These are phyloP conservation scores for Macrobrachium nipponense DNA, from an alignment of 1,140 invertebrate species.

Conservation along the genomic window DNA sequence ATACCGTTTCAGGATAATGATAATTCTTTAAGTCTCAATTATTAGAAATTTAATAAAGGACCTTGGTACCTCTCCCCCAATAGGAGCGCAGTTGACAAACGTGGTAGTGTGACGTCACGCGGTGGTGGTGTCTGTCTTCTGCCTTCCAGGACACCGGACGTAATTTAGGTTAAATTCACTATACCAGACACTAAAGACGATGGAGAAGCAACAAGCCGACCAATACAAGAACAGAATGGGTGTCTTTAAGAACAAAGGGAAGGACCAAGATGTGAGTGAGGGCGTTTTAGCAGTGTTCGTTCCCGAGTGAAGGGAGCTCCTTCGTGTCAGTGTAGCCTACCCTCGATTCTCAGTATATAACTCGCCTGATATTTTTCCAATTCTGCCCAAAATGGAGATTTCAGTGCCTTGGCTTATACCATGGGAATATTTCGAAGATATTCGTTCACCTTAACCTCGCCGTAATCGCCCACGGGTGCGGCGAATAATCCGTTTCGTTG, in stretches of 20 bases:
- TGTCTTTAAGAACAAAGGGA: slow-evolving; percentile 94
- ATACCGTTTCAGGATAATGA: too few species aligned
- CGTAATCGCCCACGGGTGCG: too few species aligned
- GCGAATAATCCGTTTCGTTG: too few species aligned
- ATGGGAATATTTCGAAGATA: too few species aligned
- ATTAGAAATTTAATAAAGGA: neutral
- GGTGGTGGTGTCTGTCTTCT: slow-evolving; percentile 27
- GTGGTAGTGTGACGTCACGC: slow-evolving; percentile 48
- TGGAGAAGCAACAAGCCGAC: slow-evolving; percentile 56
- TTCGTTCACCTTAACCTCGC: too few species aligned
- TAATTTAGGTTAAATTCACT: slow-evolving; percentile 21
- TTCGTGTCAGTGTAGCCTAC: slow-evolving; percentile 1
- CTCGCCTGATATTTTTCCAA: too few species aligned
- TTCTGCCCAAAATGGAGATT: too few species aligned
- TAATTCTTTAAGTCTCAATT: too few species aligned
- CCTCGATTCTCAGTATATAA: neutral
- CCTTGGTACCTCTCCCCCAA: neutral
- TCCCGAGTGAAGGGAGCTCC: too few species aligned
- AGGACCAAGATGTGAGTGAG: slow-evolving; percentile 92
- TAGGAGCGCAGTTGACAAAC: slow-evolving; percentile 3
- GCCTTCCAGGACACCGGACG: slow-evolving; percentile 50
- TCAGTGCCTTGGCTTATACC: too few species aligned
- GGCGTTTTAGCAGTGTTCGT: neutral
- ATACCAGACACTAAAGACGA: neutral
- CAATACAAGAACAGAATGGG: slow-evolving; percentile 59